Conservation (phyloP, 1,140 invertebrate genomes). For the Archivesica marissinica region DNA sequence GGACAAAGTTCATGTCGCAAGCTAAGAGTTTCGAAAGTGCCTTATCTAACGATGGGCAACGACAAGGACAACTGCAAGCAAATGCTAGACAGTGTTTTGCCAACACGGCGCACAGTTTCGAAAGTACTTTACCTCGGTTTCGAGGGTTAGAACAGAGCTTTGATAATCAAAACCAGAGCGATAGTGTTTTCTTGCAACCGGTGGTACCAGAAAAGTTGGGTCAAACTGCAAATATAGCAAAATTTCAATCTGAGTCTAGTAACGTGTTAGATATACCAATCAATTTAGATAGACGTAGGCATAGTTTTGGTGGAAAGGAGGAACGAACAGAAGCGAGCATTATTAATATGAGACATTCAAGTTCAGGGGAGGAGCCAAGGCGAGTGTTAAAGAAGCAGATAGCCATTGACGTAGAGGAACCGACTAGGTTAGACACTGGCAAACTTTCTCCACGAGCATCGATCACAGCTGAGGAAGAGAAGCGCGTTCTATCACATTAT, state of each 20-base stretch:
- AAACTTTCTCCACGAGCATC: constrained; percentile 39
- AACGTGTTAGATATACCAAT: constrained; percentile 60
- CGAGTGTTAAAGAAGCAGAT: constrained; percentile 58
- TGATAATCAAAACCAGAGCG: constrained; percentile 25
- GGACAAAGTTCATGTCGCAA: constrained; percentile 34
- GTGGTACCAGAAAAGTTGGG: constrained; percentile 38
- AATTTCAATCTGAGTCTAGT: constrained; percentile 28
- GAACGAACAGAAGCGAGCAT: constrained; percentile 37
- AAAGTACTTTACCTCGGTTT: constrained; percentile 49
- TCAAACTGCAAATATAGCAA: constrained; percentile 32
- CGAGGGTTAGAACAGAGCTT: constrained; percentile 47
- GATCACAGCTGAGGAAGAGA: constrained; percentile 31
- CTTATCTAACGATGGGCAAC: constrained; percentile 48
- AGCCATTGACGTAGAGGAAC: constrained; percentile 61
- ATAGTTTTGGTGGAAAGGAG: constrained; percentile 55
- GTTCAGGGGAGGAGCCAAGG: constrained; percentile 54
- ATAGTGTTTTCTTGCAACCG: background rate
- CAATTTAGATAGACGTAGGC: constrained; percentile 27
- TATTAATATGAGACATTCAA: constrained; percentile 46
- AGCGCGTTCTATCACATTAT: constrained; percentile 56
- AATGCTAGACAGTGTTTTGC: constrained; percentile 43
- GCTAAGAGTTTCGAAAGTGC: constrained; percentile 62
- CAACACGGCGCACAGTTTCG: constrained; percentile 49
- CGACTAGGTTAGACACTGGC: constrained; percentile 18
- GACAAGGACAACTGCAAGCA: constrained; percentile 27